Percentiles rank a stretch among this genome's conserved stretches.
Evolutionary conservation across 2,797 vertebrate species (phyloP).

Genomic region (Tragelaphus eurycerus): DNA sequence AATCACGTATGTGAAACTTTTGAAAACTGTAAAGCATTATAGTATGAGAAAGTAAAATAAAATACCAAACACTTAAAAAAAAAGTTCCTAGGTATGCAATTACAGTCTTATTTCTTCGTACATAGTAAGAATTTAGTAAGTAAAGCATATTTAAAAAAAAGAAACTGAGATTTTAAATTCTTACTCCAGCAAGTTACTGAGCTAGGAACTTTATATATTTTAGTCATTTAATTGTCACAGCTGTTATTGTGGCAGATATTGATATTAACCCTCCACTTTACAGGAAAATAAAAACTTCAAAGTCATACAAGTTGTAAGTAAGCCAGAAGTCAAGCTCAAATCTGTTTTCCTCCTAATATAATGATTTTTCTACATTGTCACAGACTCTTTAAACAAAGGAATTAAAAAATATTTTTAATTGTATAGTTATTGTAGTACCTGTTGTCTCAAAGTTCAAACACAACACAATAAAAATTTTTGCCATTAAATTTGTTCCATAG

Average conservation of each 20-base stretch:
- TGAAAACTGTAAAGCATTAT: neutral
- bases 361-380: constrained; percentile 24
- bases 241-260: neutral
- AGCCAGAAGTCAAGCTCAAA: constrained; percentile 4
- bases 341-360: neutral
- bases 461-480: neutral
- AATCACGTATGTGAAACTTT: neutral
- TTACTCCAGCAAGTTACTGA: neutral
- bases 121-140: neutral
- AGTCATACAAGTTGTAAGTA: neutral
- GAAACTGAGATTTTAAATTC: neutral
- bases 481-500: constrained; percentile 2
- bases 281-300: neutral
- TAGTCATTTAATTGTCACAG: constrained; percentile 9
- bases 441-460: constrained; percentile 22
- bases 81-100: neutral
- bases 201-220: neutral
- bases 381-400: constrained; percentile 36
- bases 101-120: constrained; percentile 17
- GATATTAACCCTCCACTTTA: neutral
- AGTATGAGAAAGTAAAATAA: neutral
- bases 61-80: neutral
- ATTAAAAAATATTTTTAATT: neutral
- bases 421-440: neutral
- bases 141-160: constrained; percentile 10